Base-by-base conservation (phyloP, 2,797 vertebrate species). In the Melanotaenia nigrans region DNA sequence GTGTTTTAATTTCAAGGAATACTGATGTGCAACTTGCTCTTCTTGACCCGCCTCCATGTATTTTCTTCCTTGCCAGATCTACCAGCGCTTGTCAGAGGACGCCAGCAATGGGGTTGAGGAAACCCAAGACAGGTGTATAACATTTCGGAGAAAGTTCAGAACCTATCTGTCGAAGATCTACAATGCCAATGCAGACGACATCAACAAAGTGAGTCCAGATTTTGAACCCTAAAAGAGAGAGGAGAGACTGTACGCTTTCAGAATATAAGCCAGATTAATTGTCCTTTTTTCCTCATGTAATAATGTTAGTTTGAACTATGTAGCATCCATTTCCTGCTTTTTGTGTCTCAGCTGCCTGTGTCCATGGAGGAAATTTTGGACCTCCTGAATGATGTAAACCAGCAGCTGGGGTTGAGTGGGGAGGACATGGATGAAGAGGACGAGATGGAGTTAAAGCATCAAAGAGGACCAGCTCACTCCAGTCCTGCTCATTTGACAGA, bases 31-130 rank as follows among this genome's bases (percentile, higher is more conserved):
- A 55, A 28, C 53, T 25, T 55, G 53, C 28, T 8, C 25, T 8
- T 30, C 22, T 32, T 32, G 53, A 55, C 24, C 53, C 14, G 13
- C 16, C 28, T 30, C 28, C 3, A 30, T 56, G 25, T 25, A 7
- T 35, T 63, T 70, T 59, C 5, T 58, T 68, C 75, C 14, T 51
- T 77, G 10, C 16, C 85, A 99, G 98, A 97, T 99, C 84, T 98
- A 96, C 86, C 96, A 96, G 77, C 95, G 97, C 56, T 95, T 97
- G 75, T 96, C 96, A 62, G 97, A 99, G 84, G 96, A 98, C 69
- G 94, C 96, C 76, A 96, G 95, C 80, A 96, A 93, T 79, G 93
- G 94, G 0, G 94, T 98, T 87, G 94, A 94, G 77, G 96, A 98
- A 90, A 97, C 96, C 16, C 96, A 97, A 63, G 97, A 97, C 92